These are phyloP conservation scores for Chrysaora quinquecirrha DNA, from an alignment of 30 jellyfish, hydroid and myxozoan genomes.

Conservation along the genomic window DNA sequence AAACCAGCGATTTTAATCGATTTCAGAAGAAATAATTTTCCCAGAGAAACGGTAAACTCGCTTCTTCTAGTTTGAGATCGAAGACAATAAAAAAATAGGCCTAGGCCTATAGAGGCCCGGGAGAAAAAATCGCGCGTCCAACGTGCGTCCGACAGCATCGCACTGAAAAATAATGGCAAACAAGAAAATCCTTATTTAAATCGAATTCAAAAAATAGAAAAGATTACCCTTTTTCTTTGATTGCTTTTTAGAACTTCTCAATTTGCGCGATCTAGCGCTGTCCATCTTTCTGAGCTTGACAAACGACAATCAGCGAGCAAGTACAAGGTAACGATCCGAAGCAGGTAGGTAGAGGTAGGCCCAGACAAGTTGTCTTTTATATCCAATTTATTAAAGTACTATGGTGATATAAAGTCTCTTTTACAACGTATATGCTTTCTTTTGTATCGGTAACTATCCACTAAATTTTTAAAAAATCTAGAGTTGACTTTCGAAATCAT, in stretches of 20 bases:
- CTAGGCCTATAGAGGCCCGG: no score
- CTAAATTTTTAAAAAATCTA: slow-evolving; percentile 8
- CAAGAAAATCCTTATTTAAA: no score
- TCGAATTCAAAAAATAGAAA: background rate
- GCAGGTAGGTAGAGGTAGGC: no score
- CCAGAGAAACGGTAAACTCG: no score
- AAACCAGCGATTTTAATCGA: no score
- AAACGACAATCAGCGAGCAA: background rate
- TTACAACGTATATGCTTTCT: slow-evolving; percentile 56
- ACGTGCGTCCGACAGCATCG: no score
- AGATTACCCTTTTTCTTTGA: slow-evolving; percentile 43
- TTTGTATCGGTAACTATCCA: slow-evolving; percentile 52
- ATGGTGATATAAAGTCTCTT: slow-evolving; percentile 16
- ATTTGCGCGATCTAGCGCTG: slow-evolving; percentile 42
- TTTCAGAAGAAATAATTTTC: no score
- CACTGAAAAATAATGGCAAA: no score
- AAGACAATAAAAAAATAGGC: no score
- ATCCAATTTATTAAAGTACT: background rate
- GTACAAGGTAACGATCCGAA: no score
- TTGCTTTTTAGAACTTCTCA: slow-evolving; percentile 46
- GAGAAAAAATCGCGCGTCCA: no score
- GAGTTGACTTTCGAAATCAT: slow-evolving; percentile 38
- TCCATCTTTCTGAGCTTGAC: slow-evolving; percentile 33
- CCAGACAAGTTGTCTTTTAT: background rate
- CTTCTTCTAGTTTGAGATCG: no score